Evolutionary conservation across 2,888 invertebrate species (phyloP), one percentile per base, ranked within the genome.

Genomic region (Melinopterus prodromus): DNA sequence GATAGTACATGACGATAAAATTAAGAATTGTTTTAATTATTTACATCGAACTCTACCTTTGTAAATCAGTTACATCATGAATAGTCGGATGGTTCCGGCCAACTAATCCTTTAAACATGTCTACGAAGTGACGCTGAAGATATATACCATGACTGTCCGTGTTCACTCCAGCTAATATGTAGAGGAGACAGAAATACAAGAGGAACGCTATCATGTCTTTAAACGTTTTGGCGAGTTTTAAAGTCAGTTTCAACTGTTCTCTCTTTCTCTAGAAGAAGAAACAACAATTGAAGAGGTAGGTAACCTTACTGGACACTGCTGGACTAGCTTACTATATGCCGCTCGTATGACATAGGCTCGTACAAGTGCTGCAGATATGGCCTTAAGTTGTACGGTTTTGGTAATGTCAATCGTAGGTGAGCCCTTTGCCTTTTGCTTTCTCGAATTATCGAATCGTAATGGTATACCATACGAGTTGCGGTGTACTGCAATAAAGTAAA

Each of bases 301-400:
- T 26, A 26, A 26, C 26, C 26, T 2, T 26, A 3, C 26, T 26
- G 26, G 26, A 26, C 26, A 26, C 26, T 26, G 26, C 26, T 26
- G 26, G 26, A 26, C 26, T 26, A 26, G 26, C 26, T 53, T 53
- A 53, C 53, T 12, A 53, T 0, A 12, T 36, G 26, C 6, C 70
- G 69, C 76, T 81, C 26, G 38, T 15, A 15, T 15, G 16, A 70
- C 14, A 70, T 70, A 6, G 80, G 78, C 4, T 75, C 35, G 71
- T 83, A 83, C 69, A 83, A 80, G 53, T 79, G 79, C n/a, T 71
- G 71, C 38, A 83, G 79, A 70, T 83, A 83, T 0, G 83, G 82
- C 14, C 83, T 37, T 70, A 83, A 70, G 16, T 79, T 70, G 7
- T 80, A 78, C 26, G 78, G 80, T 14, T 82, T 81, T 71, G 80